These are phyloP conservation scores for Mellivora capensis DNA, from an alignment of 2,113 vertebrate species.

Conservation along the genomic window DNA sequence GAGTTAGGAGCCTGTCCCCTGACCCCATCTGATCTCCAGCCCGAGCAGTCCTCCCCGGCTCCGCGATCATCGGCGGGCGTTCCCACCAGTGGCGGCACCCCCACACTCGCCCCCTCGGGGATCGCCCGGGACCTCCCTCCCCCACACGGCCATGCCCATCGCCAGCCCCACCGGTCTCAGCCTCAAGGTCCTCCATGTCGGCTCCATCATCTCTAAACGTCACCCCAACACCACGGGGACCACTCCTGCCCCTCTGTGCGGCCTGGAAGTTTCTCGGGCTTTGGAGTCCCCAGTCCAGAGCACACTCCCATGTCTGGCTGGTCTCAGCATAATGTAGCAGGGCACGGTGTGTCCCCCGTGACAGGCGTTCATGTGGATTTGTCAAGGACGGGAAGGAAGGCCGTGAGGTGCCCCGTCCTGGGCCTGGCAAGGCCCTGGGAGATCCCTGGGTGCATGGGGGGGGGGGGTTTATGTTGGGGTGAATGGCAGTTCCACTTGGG, in stretches of 20 bases:
- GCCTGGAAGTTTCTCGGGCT: not conserved
- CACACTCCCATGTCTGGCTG: fast-evolving
- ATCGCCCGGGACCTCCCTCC: not conserved
- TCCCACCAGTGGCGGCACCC: not conserved
- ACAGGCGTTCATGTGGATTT: fast-evolving
- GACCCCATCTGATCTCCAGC: not conserved
- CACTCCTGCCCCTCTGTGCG: not conserved
- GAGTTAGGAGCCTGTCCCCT: not conserved
- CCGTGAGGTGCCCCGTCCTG: fast-evolving
- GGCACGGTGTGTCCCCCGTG: not conserved
- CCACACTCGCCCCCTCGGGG: fast-evolving
- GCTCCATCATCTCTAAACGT: not conserved
- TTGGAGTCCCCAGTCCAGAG: not conserved
- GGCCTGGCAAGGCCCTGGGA: not conserved
- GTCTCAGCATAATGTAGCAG: fast-evolving
- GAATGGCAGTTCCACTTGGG: not conserved
- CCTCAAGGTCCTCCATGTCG: fast-evolving
- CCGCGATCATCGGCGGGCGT: fast-evolving
- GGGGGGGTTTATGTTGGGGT: not conserved
- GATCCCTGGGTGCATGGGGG: not conserved
- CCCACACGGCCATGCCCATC: fast-evolving
- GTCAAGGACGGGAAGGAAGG: not conserved
- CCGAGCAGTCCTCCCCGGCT: not conserved
- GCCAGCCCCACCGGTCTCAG: not conserved
- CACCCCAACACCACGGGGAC: fast-evolving